Conservation (phyloP, 2,888 invertebrate genomes). For the Eucera pruinosa region DNA sequence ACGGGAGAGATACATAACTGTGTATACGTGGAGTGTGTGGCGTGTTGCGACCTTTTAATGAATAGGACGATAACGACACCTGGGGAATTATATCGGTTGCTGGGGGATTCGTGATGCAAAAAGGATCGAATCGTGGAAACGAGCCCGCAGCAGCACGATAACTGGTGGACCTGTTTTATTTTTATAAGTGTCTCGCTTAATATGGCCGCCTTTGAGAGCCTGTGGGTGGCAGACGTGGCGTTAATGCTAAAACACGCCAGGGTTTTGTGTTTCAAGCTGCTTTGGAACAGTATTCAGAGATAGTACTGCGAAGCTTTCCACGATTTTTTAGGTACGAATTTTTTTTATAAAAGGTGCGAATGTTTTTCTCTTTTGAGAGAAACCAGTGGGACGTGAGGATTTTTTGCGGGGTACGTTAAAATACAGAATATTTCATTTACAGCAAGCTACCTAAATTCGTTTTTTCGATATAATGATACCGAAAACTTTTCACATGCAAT, state of each 20-base stretch:
- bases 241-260: conserved; percentile 16
- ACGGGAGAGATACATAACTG: no score
- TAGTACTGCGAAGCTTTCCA: neutral
- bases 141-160: conserved; percentile 39
- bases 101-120: conserved; percentile 20
- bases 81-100: conserved; percentile 57
- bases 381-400: no score
- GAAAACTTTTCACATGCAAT: no score
- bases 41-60: conserved; percentile 58
- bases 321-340: neutral
- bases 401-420: no score
- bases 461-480: no score
- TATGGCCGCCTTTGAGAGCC: conserved; percentile 7
- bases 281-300: neutral
- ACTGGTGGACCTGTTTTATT: conserved; percentile 38
- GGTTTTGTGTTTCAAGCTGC: neutral
- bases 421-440: no score
- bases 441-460: no score
- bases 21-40: neutral
- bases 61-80: conserved; percentile 61
- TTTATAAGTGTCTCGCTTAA: conserved; percentile 33
- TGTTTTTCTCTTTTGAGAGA: no score
- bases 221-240: neutral
- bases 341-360: neutral
- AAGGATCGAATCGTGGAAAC: conserved; percentile 41